A percentile compares a stretch with the other conserved stretches of the same genome.
Conservation (phyloP, 92 coral and sea anemone genomes). For the Palythoa grandiflora region DNA sequence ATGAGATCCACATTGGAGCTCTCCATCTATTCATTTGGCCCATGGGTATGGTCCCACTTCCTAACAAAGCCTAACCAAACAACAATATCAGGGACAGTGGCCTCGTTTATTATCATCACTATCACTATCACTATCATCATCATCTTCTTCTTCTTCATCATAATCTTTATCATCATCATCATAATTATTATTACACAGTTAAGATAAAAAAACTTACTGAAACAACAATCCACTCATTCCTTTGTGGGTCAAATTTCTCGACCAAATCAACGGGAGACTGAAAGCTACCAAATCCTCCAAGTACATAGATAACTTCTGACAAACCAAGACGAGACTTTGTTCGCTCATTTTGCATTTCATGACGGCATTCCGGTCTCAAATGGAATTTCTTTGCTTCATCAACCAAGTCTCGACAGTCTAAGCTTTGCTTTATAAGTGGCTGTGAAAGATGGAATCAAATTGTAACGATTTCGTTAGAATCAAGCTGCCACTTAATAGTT, state of each 20-base stretch:
- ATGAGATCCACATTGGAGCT: too few relatives aligned
- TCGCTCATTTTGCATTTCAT: slow-evolving; percentile 83
- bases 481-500: too few relatives aligned
- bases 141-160: too few relatives aligned
- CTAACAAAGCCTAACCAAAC: too few relatives aligned
- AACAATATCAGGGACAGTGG: too few relatives aligned
- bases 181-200: too few relatives aligned
- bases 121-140: too few relatives aligned
- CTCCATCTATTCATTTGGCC: too few relatives aligned
- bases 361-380: slow-evolving; percentile 95
- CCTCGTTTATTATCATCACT: too few relatives aligned
- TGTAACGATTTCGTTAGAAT: background rate
- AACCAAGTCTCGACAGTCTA: slow-evolving; percentile 93
- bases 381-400: slow-evolving; percentile 98
- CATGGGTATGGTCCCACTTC: too few relatives aligned
- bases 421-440: slow-evolving; percentile 81
- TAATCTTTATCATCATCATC: too few relatives aligned
- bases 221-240: slow-evolving; percentile 75
- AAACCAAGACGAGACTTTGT: slow-evolving; percentile 89
- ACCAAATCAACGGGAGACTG: slow-evolving; percentile 95
- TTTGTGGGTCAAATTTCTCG: slow-evolving; percentile 93
- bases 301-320: slow-evolving; percentile 91
- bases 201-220: slow-evolving; percentile 63
- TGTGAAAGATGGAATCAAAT: slow-evolving; percentile 10
- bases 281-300: slow-evolving; percentile 97